Evolutionary conservation across 2,888 invertebrate genomes (phyloP).

Genomic region (Muschampia plurimacula): DNA sequence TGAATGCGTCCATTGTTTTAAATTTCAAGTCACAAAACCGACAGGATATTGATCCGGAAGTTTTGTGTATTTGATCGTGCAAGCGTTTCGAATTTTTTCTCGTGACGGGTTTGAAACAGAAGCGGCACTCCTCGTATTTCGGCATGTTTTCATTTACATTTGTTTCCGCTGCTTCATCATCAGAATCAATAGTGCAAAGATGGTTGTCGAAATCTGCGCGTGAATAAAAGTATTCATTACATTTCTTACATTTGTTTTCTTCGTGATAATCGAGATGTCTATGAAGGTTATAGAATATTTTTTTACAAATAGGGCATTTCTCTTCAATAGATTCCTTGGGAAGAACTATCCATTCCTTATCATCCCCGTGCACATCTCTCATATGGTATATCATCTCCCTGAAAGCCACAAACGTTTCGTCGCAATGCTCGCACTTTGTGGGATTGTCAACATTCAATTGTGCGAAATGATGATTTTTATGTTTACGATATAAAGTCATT

Average conservation of each 20-base stretch:
- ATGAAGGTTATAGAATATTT: slow-evolving; percentile 75
- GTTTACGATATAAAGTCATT: slow-evolving; percentile 76
- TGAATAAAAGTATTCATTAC: slow-evolving; percentile 78
- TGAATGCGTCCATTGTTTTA: slow-evolving; percentile 80
- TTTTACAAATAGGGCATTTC: slow-evolving; percentile 74
- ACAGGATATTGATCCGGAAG: slow-evolving; percentile 79
- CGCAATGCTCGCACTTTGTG: slow-evolving; percentile 80
- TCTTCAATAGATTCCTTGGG: slow-evolving; percentile 77
- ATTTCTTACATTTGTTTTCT: slow-evolving; percentile 79
- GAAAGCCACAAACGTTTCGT: slow-evolving; percentile 83
- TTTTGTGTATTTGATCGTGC: slow-evolving; percentile 72
- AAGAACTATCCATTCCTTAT: slow-evolving; percentile 77
- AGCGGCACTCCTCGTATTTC: slow-evolving; percentile 74
- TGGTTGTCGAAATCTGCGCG: slow-evolving; percentile 72
- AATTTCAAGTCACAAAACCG: slow-evolving; percentile 79
- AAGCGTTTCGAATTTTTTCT: slow-evolving; percentile 64
- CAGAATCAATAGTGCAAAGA: slow-evolving; percentile 77
- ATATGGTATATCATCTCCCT: slow-evolving; percentile 82
- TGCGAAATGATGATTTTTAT: slow-evolving; percentile 78
- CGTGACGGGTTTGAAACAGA: slow-evolving; percentile 80
- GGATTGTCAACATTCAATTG: slow-evolving; percentile 76
- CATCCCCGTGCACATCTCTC: slow-evolving; percentile 75
- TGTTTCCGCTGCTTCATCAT: slow-evolving; percentile 63
- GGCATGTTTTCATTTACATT: slow-evolving; percentile 46
- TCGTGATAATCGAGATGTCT: slow-evolving; percentile 77